These are phyloP conservation scores for Desmophyllum pertusum DNA, from an alignment of 92 coral and sea anemone genomes.

Conservation along the genomic window DNA sequence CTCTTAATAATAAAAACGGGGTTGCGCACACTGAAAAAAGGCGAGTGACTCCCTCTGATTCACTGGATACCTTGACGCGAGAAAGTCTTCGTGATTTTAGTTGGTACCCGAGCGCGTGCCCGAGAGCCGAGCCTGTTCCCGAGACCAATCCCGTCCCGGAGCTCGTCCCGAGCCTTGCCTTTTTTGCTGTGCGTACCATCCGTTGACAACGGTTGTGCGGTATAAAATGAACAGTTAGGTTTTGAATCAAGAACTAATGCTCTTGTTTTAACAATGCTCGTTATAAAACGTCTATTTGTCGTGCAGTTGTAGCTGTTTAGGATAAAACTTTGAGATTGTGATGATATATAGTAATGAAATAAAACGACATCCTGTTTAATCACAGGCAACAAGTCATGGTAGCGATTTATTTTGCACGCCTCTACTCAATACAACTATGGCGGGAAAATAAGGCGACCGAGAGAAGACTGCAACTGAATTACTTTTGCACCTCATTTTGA, in stretches of 20 bases:
- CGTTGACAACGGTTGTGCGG: too few relatives aligned
- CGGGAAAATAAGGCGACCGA: too few relatives aligned
- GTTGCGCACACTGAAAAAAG: not conserved
- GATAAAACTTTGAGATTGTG: not conserved
- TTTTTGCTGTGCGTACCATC: not conserved
- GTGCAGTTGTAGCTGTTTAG: not conserved
- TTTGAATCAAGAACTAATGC: not conserved
- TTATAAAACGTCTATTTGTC: not conserved
- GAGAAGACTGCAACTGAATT: too few relatives aligned
- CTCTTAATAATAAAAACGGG: not conserved
- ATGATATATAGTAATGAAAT: not conserved
- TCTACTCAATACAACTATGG: too few relatives aligned
- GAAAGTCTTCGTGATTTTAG: too few relatives aligned
- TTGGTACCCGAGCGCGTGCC: too few relatives aligned
- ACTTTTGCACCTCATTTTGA: too few relatives aligned
- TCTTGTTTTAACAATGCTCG: not conserved
- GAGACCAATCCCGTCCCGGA: too few relatives aligned
- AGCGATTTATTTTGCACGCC: not conserved
- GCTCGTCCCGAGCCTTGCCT: not conserved
- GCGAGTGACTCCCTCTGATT: not conserved
- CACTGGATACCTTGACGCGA: too few relatives aligned
- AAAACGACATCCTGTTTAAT: not conserved
- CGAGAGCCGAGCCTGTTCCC: too few relatives aligned
- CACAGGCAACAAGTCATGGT: not conserved
- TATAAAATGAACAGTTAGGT: not conserved